Evolutionary conservation across 1,140 invertebrate genomes (phyloP).

Genomic region (Drosophila asahinai): DNA sequence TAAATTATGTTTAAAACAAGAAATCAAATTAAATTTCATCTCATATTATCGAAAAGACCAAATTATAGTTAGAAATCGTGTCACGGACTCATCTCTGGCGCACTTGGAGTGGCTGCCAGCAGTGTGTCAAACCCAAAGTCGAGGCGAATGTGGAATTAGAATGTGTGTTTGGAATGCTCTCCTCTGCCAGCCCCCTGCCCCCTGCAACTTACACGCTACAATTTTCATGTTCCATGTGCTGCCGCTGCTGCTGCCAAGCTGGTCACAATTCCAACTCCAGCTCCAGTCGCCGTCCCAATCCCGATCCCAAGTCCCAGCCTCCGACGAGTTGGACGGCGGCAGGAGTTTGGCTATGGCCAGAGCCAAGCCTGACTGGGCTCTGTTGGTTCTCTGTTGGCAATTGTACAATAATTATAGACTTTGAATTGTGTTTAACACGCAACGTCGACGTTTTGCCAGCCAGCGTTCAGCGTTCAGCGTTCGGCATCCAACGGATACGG

Average conservation of each 20-base stretch:
- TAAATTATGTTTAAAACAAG: too few relatives aligned
- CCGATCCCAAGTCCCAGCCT: constrained; percentile 20
- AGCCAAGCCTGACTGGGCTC: constrained; percentile 52
- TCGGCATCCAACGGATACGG: constrained; percentile 46
- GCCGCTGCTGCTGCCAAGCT: constrained; percentile 12
- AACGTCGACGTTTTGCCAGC: constrained; percentile 69
- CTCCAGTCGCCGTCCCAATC: constrained; percentile 20
- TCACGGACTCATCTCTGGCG: constrained; percentile 18
- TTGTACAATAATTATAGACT: constrained; percentile 85
- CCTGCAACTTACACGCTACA: constrained; percentile 70
- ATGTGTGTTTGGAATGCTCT: constrained; percentile 81
- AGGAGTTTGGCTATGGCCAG: constrained; percentile 21
- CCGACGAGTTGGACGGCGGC: constrained; percentile 31
- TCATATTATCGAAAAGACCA: too few relatives aligned
- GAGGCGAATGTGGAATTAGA: constrained; percentile 75
- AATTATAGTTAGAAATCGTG: background rate
- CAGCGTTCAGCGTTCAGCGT: constrained; percentile 23
- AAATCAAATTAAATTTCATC: background rate
- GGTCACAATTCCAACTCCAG: constrained; percentile 39
- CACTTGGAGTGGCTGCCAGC: constrained; percentile 32
- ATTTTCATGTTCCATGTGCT: constrained; percentile 76
- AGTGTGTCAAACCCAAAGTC: constrained; percentile 72
- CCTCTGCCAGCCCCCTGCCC: constrained; percentile 19
- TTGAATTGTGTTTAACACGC: constrained; percentile 85
- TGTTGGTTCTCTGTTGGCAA: constrained; percentile 78